Evolutionary conservation across 2,888 invertebrate species (phyloP).

Genomic region (Bellardia bayeri): DNA sequence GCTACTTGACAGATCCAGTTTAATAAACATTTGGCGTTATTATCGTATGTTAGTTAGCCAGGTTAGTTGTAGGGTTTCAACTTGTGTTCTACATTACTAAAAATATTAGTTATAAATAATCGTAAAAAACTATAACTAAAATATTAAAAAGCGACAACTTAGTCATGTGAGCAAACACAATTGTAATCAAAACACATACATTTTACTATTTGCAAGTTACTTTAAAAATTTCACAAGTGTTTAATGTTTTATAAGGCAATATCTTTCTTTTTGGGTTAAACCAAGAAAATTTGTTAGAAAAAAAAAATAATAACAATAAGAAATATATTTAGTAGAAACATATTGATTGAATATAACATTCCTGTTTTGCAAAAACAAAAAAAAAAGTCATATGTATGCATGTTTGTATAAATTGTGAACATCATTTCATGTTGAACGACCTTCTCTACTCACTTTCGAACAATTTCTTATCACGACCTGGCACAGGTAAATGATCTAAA

Average conservation of each 20-base stretch:
- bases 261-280: slow-evolving; percentile 21
- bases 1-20: no score
- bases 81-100: no score
- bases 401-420: slow-evolving; percentile 64
- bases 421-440: slow-evolving; percentile 67
- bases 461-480: slow-evolving; percentile 84
- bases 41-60: no score
- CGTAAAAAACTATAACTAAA: no score
- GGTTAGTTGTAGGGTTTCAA: no score
- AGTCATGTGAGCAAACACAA: slow-evolving; percentile 39
- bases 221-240: slow-evolving; percentile 50
- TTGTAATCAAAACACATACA: background rate
- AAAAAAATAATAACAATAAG: slow-evolving; percentile 21
- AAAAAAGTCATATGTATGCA: slow-evolving; percentile 38
- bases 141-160: background rate
- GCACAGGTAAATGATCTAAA: slow-evolving; percentile 81
- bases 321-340: slow-evolving; percentile 10
- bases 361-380: slow-evolving; percentile 62
- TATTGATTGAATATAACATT: slow-evolving; percentile 46
- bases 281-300: slow-evolving; percentile 17
- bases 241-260: slow-evolving; percentile 70
- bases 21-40: no score
- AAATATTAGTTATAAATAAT: no score
- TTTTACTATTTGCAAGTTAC: slow-evolving; percentile 29
- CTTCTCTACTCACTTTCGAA: slow-evolving; percentile 84